phyloP scores from a whole-genome alignment of 2,113 vertebrate species.

The Cacatua alba region DNA sequence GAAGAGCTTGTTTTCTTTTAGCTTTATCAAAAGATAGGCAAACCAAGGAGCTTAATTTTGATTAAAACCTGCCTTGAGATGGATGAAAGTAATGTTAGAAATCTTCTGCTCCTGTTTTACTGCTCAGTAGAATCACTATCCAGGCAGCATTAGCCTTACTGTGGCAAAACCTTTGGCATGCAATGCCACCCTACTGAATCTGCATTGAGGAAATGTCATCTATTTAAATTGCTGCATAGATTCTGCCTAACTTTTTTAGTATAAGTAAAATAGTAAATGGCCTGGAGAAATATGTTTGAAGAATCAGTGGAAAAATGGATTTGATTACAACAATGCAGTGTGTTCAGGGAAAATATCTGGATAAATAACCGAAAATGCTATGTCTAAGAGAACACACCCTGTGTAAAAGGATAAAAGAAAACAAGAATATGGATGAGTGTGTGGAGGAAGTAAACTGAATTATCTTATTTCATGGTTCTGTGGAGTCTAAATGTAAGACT shows the following conservation, averaged over 20 bases:
- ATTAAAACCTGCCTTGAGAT: not conserved
- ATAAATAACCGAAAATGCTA: not conserved
- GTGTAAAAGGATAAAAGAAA: conserved; percentile 31
- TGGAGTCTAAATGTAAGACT: not conserved
- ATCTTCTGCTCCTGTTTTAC: not conserved
- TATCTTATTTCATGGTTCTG: not conserved
- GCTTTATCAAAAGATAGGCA: not conserved
- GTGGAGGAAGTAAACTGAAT: not conserved
- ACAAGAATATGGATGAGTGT: not conserved
- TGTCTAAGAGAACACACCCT: not conserved
- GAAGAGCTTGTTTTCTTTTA: not conserved
- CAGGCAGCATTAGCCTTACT: not conserved
- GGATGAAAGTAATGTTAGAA: not conserved
- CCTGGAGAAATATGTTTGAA: conserved; percentile 9
- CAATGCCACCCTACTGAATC: not conserved
- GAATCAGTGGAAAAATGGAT: conserved; percentile 44
- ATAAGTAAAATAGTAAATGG: not conserved
- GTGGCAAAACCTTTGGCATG: not conserved
- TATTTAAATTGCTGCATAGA: not conserved
- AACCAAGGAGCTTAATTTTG: not conserved
- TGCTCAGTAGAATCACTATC: not conserved
- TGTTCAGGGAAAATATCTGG: conserved; percentile 15
- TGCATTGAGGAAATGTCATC: not conserved
- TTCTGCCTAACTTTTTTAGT: not conserved
- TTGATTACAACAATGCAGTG: not conserved